Evolutionary conservation across 2,113 vertebrate genomes (phyloP).

Genomic region (Felis catus): DNA sequence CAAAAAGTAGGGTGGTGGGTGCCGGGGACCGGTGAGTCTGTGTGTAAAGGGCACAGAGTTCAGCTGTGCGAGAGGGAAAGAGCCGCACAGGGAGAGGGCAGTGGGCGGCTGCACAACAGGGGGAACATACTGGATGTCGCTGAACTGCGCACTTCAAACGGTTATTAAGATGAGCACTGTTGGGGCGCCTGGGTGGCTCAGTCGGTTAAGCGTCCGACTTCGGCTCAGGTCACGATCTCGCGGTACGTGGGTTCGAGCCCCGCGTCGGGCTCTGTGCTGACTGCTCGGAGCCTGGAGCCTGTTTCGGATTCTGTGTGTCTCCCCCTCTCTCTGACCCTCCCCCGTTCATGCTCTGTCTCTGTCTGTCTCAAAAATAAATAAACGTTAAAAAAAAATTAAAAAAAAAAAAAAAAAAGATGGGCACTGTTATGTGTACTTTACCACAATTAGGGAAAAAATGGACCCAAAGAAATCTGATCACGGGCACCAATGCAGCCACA

Average conservation of each 20-base stretch:
- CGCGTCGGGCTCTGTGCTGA: no score
- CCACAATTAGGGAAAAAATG: background rate
- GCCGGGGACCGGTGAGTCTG: background rate
- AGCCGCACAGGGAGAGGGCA: accelerated
- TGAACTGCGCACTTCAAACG: background rate
- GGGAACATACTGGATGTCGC: background rate
- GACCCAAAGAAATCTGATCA: background rate
- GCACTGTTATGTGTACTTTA: background rate
- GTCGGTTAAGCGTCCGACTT: no score
- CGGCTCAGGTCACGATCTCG: no score
- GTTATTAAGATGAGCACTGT: background rate
- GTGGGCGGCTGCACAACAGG: background rate
- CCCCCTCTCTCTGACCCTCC: no score
- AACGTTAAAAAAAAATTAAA: no score
- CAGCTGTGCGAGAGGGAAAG: background rate
- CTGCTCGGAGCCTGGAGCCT: no score
- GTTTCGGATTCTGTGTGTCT: no score
- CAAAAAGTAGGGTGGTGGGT: background rate
- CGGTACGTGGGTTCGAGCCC: no score
- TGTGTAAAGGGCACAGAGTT: background rate
- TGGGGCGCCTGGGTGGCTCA: no score
- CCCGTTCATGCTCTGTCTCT: no score
- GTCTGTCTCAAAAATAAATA: no score
- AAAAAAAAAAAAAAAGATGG: no score
- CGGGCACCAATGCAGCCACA: background rate